A percentile compares a stretch with the other conserved stretches of the same genome.
These are phyloP conservation scores for Schizaphis graminum DNA, from an alignment of 2,888 invertebrate genomes.

Conservation along the genomic window DNA sequence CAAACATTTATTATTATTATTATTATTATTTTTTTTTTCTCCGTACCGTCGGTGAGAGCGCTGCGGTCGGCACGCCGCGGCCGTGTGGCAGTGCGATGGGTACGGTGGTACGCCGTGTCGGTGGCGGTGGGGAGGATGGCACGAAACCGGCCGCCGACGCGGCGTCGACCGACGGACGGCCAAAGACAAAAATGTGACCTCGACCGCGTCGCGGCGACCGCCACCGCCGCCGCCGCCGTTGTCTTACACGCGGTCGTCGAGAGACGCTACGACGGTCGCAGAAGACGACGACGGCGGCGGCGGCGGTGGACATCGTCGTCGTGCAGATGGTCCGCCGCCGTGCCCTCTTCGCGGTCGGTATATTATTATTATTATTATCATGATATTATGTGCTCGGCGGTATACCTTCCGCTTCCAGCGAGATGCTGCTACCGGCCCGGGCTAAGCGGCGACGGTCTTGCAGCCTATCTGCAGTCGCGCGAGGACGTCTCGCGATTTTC, in stretches of 20 bases:
- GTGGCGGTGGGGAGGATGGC: neutral
- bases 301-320: neutral
- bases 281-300: neutral
- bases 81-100: neutral
- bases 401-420: neutral
- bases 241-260: neutral
- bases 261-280: neutral
- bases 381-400: neutral
- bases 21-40: conserved; percentile 11
- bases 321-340: conserved; percentile 28
- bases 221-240: neutral
- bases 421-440: neutral
- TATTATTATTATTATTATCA: neutral
- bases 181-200: conserved; percentile 58
- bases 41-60: conserved; percentile 51
- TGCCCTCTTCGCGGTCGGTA: neutral
- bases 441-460: neutral
- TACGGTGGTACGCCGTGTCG: neutral
- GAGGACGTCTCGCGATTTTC: neutral
- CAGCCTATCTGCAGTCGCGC: neutral
- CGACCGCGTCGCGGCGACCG: conserved; percentile 31
- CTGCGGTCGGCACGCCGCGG: conserved; percentile 25
- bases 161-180: conserved; percentile 22
- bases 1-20: conserved; percentile 26
- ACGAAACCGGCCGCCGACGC: conserved; percentile 40